Evolutionary conservation across 1,140 invertebrate genomes (phyloP), one percentile per base, ranked within the genome.

Genomic region (Cyphomyrmex costatus): DNA sequence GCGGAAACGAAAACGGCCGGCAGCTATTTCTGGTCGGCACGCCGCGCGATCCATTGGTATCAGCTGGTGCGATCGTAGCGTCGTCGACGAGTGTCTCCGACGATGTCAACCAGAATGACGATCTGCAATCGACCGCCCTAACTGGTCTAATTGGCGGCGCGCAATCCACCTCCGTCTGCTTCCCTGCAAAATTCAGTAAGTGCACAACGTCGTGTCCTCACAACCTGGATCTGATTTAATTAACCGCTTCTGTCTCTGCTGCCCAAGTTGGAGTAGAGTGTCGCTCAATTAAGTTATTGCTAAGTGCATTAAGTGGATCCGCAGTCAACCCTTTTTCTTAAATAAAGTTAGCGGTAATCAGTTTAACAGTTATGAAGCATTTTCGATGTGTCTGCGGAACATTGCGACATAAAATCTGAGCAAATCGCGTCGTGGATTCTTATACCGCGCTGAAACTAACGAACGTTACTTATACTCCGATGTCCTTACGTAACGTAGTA

Each of bases 251-350:
- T 49, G 14, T 92, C 88, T 80, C 90, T 91, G 71, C 53, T 84
- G 86, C 88, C 88, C 85, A 93, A 93, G 88, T 94, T 95, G 92
- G 92, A 91, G 91, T 87, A 92, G 65, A 68, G 91, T 83, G 53
- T 60, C 71, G 70, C 91, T 94, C 94, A 95, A 95, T 95, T 94
- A 95, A 95, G 95, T 95, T 95, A 95, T 95, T 95, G 90, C 93
- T 95, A 95, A 95, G 92, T 95, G 93, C 93, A 95, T 95, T 95
- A 95, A 95, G 91, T 91, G 87, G 88, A 87, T 88, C 86, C 63
- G 49, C 77, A 53, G 91, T 85, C 90, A 86, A 89, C 71, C 86
- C 88, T 89, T 90, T 91, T 92, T 87, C 90, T 93, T 93, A 93
- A 94, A 95, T 93, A 93, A 87, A 94, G 88, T 94, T 94, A 94